Evolutionary conservation across 1,140 invertebrate species (phyloP).

Genomic region (Drosophila ogumai): DNA sequence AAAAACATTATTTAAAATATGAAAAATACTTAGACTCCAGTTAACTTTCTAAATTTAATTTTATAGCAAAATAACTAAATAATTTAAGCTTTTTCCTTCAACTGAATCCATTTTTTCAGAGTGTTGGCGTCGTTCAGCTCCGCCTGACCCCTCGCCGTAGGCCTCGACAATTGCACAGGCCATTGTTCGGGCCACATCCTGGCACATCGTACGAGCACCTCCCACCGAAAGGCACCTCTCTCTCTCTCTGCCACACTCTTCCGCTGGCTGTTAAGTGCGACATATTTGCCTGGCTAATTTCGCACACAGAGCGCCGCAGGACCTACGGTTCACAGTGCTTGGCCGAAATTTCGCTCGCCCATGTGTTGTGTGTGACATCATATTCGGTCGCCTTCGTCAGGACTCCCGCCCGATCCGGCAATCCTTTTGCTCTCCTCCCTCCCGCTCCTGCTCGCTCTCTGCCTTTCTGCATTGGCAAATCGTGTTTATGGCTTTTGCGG

Average conservation of each 20-base stretch:
- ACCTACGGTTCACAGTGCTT: slow-evolving; percentile 64
- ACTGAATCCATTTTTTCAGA: background rate
- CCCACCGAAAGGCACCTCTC: slow-evolving; percentile 16
- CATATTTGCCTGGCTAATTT: slow-evolving; percentile 82
- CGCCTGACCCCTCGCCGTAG: slow-evolving; percentile 31
- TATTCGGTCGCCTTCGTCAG: slow-evolving; percentile 17
- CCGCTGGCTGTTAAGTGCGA: slow-evolving; percentile 78
- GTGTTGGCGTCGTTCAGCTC: background rate
- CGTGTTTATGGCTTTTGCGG: slow-evolving; percentile 65
- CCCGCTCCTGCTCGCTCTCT: background rate
- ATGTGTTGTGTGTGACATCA: slow-evolving; percentile 17
- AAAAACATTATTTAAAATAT: background rate
- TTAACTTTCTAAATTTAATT: background rate
- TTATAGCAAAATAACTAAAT: background rate
- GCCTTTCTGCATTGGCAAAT: slow-evolving; percentile 14
- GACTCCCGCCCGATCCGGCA: slow-evolving; percentile 6
- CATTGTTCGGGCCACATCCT: slow-evolving; percentile 37
- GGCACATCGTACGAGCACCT: slow-evolving; percentile 11
- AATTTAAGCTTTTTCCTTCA: background rate
- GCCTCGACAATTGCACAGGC: slow-evolving; percentile 69
- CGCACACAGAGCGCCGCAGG: slow-evolving; percentile 54
- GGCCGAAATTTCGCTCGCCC: slow-evolving; percentile 10
- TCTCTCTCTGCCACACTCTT: slow-evolving; percentile 46
- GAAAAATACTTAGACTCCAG: background rate
- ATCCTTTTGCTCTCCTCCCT: slow-evolving; percentile 20